Base-by-base conservation (phyloP, 2,113 vertebrate genomes). In the Eubucco bourcierii region DNA sequence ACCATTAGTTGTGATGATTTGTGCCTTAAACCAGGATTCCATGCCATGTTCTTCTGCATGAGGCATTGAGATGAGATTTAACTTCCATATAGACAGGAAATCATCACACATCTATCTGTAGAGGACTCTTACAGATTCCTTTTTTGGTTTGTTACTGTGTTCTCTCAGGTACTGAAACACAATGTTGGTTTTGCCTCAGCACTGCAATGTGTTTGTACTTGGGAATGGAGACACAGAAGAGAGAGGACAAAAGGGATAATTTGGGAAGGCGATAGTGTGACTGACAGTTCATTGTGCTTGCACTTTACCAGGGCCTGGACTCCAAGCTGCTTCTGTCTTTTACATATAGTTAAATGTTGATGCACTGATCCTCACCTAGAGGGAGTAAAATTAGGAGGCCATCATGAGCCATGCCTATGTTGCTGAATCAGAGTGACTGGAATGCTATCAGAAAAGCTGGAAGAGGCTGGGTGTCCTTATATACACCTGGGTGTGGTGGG, bases 271-370 rank as follows among this genome's bases (percentile, higher is more conserved):
- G 31, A 23, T 12, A 31, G 10, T 8, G 7, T 37, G n/a, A 34
- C 25, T 47, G 71, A 60, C 11, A 59, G 16, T 4, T 41, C 10
- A 6, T 34, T 0, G 0, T 0, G 0, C 25, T 28, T 20, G 31
- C 15, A 56, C 53, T 75, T 71, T 46, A 41, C 10, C 12, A 39
- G 16, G 50, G 15, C 31, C 44, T 56, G 24, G 61, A 44, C 12
- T 46, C 23, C 52, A 37, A 18, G 27, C 31, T 63, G 53, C 53
- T 70, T 37, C 19, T 52, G 31, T 19, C 20, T 81, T 59, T 73
- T 25, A 44, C 9, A 15, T 27, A 33, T 9, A 18, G 33, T 56
- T 44, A 55, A 7, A 23, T 34, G 33, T 28, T 28, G 16, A 60
- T 66, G 25, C 50, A 78, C 39, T 52, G 68, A 81, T 81, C 25